Evolutionary conservation across 2,797 vertebrate genomes (phyloP), one percentile per base, ranked within the genome.

Genomic region (Epinephelus malabaricus): DNA sequence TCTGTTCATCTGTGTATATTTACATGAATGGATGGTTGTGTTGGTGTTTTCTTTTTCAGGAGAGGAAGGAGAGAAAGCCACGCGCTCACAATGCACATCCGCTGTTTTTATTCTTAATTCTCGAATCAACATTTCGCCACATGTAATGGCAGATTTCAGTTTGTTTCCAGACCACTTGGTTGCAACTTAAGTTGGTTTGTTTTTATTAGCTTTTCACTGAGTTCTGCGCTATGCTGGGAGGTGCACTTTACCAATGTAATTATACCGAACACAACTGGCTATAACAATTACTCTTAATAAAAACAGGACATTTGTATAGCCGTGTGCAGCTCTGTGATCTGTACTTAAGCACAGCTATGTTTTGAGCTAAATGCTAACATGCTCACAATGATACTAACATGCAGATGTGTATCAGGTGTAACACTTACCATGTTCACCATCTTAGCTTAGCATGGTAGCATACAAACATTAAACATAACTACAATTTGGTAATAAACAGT

Each of bases 1-100:
- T 79, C 85, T 87, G 89, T 85, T 91, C 86, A 81, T 91, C 91
- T 92, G 85, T 89, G 88, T 83, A 85, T 87, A 84, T 92, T 92
- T 88, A 87, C 92, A 86, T 82, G 77, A 89, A 81, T 88, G 82
- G 75, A 18, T 85, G 75, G 75, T 75, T 81, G 58, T 81, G 73
- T 66, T 86, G 58, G 60, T 75, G 19, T 88, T 76, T 82, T 69
- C 47, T 66, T 81, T 81, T 83, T 83, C 62, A 62, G 81, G 69
- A 71, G 71, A 55, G 43, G 56, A 69, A 75, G 84, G 58, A 85
- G 40, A 43, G 9, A 43, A 43, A 43, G 76, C 54, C 43, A 4
- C 25, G 7, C 30, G 53, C 50, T 70, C 76, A 68, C 54, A 21
- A 27, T 38, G 61, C 64, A 59, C 40, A 73, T 71, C 62, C 67